These are phyloP conservation scores for Panurus biarmicus DNA, from an alignment of 2,113 vertebrate species.

Conservation along the genomic window DNA sequence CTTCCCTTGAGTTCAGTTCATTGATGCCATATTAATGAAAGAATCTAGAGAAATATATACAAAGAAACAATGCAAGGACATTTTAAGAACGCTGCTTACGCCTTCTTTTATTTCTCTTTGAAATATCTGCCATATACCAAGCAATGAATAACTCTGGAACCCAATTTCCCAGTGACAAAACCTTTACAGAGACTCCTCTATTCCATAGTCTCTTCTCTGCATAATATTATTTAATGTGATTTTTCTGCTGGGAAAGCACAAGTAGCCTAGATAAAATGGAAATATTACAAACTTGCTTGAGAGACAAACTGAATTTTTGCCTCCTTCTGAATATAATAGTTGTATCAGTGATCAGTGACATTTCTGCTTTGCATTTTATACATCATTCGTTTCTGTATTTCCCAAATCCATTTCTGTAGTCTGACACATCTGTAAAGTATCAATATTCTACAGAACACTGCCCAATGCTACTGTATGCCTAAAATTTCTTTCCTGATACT, in stretches of 20 bases:
- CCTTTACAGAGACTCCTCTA: background rate
- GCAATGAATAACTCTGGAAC: background rate
- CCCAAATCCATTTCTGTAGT: background rate
- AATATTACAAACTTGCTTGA: background rate
- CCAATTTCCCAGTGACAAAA: background rate
- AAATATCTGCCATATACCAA: background rate
- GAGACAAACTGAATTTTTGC: slow-evolving; percentile 4
- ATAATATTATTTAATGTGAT: slow-evolving; percentile 20
- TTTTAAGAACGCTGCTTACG: background rate
- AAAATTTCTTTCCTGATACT: background rate
- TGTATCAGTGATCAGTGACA: slow-evolving; percentile 33
- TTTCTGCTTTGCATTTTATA: slow-evolving; percentile 46
- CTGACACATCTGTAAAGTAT: background rate
- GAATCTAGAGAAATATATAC: background rate
- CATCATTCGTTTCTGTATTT: background rate
- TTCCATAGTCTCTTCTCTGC: background rate
- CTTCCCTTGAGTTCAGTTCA: background rate
- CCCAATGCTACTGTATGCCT: background rate
- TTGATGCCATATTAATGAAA: background rate
- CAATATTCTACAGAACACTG: background rate
- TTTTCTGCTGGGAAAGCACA: slow-evolving; percentile 35
- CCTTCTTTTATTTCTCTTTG: background rate
- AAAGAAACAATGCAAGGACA: background rate
- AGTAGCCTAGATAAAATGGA: background rate
- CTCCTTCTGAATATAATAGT: background rate